Percentiles rank a stretch among this genome's conserved stretches.
Conservation (phyloP, 2,888 invertebrate genomes). For the Oegoconia quadripuncta region DNA sequence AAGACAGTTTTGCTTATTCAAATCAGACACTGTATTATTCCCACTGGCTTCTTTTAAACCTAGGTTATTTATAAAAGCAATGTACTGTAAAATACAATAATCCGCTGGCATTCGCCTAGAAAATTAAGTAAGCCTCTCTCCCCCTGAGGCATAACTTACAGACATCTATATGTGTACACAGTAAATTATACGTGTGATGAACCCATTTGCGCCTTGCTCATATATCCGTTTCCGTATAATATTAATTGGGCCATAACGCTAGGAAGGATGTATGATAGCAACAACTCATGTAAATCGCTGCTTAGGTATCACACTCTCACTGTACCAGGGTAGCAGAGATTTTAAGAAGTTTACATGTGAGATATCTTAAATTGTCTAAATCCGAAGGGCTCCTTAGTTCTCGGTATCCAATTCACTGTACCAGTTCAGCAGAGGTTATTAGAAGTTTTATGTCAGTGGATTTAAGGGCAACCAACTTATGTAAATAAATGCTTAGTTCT, state of each 20-base stretch:
- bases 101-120: slow-evolving; percentile 20
- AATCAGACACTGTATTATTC: slow-evolving; percentile 5
- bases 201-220: slow-evolving; percentile 64
- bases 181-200: slow-evolving; percentile 61
- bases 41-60: slow-evolving; percentile 19
- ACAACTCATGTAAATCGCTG: slow-evolving; percentile 72
- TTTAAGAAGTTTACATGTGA: background rate
- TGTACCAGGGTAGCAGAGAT: background rate
- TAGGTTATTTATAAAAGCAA: slow-evolving; percentile 24
- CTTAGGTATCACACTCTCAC: slow-evolving; percentile 17
- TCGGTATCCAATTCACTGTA: too few species aligned
- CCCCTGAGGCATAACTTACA: background rate
- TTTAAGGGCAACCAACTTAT: too few species aligned
- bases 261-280: slow-evolving; percentile 71
- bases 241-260: slow-evolving; percentile 72
- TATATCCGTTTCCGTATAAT: slow-evolving; percentile 74
- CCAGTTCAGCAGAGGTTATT: too few species aligned
- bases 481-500: too few species aligned
- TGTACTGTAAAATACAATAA: slow-evolving; percentile 22
- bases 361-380: background rate
- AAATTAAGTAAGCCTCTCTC: slow-evolving; percentile 26
- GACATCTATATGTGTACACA: slow-evolving; percentile 16
- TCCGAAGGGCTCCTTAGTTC: too few species aligned
- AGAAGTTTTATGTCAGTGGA: too few species aligned
- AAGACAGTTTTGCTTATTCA: too few species aligned